These are phyloP conservation scores for Pammene aurita DNA, from an alignment of 2,888 invertebrate genomes.

Conservation along the genomic window DNA sequence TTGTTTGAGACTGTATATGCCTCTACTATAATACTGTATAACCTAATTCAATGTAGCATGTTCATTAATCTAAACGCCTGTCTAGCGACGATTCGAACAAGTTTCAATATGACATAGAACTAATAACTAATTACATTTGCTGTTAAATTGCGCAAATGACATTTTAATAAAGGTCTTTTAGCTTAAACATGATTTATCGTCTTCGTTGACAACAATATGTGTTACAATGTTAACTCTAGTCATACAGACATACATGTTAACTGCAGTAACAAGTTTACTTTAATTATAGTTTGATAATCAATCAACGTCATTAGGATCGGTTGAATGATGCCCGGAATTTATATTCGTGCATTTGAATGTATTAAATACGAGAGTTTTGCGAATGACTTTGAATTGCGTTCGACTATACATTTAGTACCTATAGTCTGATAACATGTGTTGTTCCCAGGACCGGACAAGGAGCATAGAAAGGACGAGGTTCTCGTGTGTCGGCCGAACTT, in stretches of 20 bases:
- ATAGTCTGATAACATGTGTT: constrained; percentile 28
- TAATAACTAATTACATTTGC: constrained; percentile 26
- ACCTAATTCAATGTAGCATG: no score
- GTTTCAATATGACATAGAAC: constrained; percentile 4
- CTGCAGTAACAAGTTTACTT: constrained; percentile 34
- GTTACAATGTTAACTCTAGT: constrained; percentile 34
- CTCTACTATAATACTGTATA: no score
- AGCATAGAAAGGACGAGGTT: constrained; percentile 81
- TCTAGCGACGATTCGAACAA: constrained; percentile 4
- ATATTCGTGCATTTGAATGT: background rate
- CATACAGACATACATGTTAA: background rate
- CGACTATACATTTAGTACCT: no score
- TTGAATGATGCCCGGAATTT: background rate
- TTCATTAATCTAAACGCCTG: background rate
- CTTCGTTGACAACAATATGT: constrained; percentile 31
- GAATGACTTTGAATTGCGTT: no score
- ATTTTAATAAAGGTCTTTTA: constrained; percentile 41
- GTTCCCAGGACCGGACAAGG: constrained; percentile 55
- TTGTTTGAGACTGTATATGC: no score
- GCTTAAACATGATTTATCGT: constrained; percentile 38
- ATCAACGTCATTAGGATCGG: constrained; percentile 30
- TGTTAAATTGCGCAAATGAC: constrained; percentile 42
- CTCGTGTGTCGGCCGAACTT: constrained; percentile 85
- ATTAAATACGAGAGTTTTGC: no score
- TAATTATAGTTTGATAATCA: constrained; percentile 27